A percentile compares a stretch with the other conserved stretches of the same genome.
phyloP scores from a whole-genome alignment of 2,113 vertebrate species.

The Hystrix cristata region DNA sequence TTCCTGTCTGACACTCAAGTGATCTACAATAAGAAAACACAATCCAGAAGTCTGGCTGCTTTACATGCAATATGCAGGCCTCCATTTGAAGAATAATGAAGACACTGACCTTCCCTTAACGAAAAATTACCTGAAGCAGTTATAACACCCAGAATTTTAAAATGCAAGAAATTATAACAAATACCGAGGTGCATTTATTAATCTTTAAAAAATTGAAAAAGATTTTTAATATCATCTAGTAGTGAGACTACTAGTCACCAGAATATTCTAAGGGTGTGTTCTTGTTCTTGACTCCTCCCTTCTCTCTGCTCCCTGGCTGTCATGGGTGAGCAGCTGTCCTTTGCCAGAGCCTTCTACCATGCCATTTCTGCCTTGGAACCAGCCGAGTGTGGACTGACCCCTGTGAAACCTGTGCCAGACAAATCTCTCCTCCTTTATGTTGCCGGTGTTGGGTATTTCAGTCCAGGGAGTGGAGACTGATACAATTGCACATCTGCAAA shows the following conservation, averaged over 20 bases:
- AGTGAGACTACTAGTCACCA: neutral
- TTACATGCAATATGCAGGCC: rapidly evolving
- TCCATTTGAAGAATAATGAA: neutral
- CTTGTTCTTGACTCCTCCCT: no score
- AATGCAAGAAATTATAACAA: neutral
- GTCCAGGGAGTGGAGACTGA: neutral
- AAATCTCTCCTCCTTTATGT: neutral
- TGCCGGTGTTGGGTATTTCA: neutral
- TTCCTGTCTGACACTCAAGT: rapidly evolving
- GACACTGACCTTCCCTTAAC: no score
- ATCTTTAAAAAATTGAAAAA: neutral
- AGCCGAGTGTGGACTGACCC: neutral
- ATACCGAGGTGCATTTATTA: neutral
- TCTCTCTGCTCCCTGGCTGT: neutral
- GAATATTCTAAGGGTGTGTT: neutral
- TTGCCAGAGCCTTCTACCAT: neutral
- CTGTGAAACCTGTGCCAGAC: neutral
- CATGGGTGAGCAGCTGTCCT: neutral
- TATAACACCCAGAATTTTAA: neutral
- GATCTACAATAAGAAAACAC: neutral
- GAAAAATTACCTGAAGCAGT: neutral
- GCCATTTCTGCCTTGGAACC: neutral
- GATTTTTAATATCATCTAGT: neutral
- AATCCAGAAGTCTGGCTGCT: rapidly evolving
- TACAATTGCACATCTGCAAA: neutral